Base-by-base conservation (phyloP, 2,797 vertebrate genomes). In the Hipposideros larvatus region DNA sequence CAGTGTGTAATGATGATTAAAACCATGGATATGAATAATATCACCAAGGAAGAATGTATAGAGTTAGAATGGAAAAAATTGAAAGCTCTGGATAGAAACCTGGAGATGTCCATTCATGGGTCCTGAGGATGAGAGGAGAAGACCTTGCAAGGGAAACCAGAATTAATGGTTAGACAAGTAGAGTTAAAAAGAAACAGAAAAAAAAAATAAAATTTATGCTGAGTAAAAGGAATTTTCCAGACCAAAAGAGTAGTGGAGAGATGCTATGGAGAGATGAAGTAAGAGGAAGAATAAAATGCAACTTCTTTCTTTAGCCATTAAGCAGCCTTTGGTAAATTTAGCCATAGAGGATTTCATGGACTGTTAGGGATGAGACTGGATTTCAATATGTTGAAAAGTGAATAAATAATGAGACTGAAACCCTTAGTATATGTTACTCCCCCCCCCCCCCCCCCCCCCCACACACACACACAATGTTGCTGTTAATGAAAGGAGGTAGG, bases 321-420 rank as follows among this genome's bases (percentile, higher is more conserved):
- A 31, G 18, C 11, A 68, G 51, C 1, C 43, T 73, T 68, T 70
- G n/a, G 34, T n/a, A 51, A 61, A 15, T 70, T 61, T 78, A 90
- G 18, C 41, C 41, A 48, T 31, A 24, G 48, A 84, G 37, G 61
- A 53, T 48, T 90, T 84, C 19, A 84, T 77, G 41, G 31, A 77
- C 18, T 28, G 1, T 18, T 78, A 53, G 4, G 31, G 31, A 34
- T 85, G 34, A 78, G 28, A 78, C 43, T 78, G 28, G 11, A 55
- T 79, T 90, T 90, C n/a, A 34, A 15, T 43, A 85, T 55, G 59
- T 19, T 86, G 63, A 90, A 41, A 84, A 83, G 31, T 68, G 11
- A 68, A 21, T 57, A 87, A 75, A 68, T 75, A 68, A 37, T 57
- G 53, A 51, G 9, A 59, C 53, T 51, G 16, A 86, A 68, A 28